Evolutionary conservation across 1,140 invertebrate species (phyloP).

Genomic region (Helicoverpa armigera): DNA sequence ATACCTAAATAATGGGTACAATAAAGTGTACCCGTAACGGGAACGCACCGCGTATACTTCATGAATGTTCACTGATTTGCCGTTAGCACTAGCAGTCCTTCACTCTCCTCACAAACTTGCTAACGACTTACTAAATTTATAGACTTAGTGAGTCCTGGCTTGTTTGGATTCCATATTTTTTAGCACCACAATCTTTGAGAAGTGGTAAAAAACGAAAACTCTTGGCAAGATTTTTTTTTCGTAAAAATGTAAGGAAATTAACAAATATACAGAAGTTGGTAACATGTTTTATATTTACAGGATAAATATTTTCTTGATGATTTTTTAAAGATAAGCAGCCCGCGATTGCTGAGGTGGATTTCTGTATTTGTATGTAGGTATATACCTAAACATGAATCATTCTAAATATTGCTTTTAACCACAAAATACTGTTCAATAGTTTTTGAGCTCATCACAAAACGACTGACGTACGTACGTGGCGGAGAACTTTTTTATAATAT

Average conservation of each 20-base stretch:
- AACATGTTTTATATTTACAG: no score
- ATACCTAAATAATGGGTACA: neutral
- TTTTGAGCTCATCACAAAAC: no score
- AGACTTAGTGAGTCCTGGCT: neutral
- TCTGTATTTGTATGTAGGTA: no score
- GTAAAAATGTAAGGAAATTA: neutral
- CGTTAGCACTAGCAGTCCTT: slow-evolving; percentile 20
- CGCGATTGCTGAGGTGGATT: no score
- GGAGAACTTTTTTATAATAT: no score
- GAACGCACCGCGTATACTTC: slow-evolving; percentile 2
- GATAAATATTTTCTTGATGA: no score
- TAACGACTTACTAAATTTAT: slow-evolving; percentile 40
- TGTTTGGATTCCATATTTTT: slow-evolving; percentile 16
- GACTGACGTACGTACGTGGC: no score
- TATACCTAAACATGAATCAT: no score
- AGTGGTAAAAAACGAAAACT: neutral
- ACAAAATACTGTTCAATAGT: no score
- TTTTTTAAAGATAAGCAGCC: no score
- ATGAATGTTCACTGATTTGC: slow-evolving; percentile 46
- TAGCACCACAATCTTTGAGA: neutral
- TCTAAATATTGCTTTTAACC: no score
- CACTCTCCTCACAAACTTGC: slow-evolving; percentile 18
- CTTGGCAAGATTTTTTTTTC: neutral
- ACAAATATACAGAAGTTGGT: no score
- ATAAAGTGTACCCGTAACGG: neutral